These are phyloP conservation scores for Cheumatopsyche charites DNA, from an alignment of 1,140 invertebrate species.

Conservation along the genomic window DNA sequence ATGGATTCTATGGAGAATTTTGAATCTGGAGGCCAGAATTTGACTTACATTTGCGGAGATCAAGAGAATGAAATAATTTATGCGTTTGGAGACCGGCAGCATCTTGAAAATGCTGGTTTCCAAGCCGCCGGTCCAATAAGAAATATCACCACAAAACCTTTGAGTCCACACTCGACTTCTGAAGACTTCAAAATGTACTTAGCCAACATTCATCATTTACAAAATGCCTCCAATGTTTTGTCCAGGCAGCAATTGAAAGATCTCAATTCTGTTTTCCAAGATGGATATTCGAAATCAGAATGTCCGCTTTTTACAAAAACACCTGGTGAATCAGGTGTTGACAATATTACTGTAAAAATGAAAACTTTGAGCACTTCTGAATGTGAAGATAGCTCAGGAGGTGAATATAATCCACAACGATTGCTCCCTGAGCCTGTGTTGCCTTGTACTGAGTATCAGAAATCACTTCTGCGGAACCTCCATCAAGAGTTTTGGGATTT, in stretches of 20 bases:
- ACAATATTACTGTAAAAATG: conserved; percentile 48
- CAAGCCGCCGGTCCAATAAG: conserved; percentile 53
- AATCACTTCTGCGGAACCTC: conserved; percentile 75
- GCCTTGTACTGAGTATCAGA: conserved; percentile 62
- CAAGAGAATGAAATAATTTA: conserved; percentile 61
- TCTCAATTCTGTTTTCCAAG: conserved; percentile 64
- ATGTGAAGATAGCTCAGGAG: conserved; percentile 30
- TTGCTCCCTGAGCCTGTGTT: conserved; percentile 54
- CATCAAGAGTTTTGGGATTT: conserved; percentile 94
- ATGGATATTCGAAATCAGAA: conserved; percentile 53
- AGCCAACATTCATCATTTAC: conserved; percentile 72
- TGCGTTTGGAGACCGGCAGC: conserved; percentile 52
- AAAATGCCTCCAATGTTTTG: conserved; percentile 68
- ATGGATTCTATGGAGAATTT: conserved; percentile 50
- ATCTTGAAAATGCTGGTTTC: conserved; percentile 41
- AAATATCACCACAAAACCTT: conserved; percentile 67
- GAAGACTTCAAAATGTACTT: conserved; percentile 72
- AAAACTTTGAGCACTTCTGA: conserved; percentile 23
- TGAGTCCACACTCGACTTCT: conserved; percentile 65
- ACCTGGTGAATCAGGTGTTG: conserved; percentile 1
- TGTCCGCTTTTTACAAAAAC: conserved; percentile 36
- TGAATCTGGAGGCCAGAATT: conserved; percentile 52
- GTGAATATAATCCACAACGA: conserved; percentile 55
- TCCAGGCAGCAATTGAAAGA: conserved; percentile 62
- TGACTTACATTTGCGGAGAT: conserved; percentile 58